Evolutionary conservation across 2,113 vertebrate species (phyloP).

Genomic region (Tragelaphus imberbis): DNA sequence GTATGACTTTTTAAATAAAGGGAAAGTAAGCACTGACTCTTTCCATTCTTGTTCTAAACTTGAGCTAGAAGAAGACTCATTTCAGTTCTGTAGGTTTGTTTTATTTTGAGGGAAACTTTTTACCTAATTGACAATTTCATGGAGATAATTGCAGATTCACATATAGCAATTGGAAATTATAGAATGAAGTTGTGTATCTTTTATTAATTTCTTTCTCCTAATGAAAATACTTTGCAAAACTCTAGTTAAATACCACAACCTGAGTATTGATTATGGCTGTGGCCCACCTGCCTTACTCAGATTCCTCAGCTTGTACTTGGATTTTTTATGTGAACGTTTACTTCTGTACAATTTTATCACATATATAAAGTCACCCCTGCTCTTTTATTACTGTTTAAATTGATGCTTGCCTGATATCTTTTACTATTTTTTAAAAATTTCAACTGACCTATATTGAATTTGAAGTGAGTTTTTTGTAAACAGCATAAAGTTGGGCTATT

Average conservation of each 20-base stretch:
- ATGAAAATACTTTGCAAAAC: not conserved
- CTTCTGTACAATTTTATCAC: not conserved
- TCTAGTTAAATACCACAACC: not conserved
- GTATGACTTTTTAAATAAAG: not conserved
- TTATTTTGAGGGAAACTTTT: not conserved
- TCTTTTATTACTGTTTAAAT: not conserved
- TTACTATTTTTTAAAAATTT: not conserved
- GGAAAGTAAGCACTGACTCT: not conserved
- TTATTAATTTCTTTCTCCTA: not conserved
- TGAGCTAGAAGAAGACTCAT: not conserved
- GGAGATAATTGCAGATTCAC: not conserved
- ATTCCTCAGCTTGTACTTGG: not conserved
- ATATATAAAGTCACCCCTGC: not conserved
- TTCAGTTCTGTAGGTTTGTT: not conserved
- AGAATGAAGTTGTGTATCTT: not conserved
- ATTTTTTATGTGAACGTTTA: not conserved
- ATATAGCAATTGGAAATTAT: not conserved
- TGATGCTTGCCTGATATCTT: not conserved
- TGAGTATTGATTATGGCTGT: not conserved
- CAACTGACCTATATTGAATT: not conserved
- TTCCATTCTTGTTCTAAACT: not conserved
- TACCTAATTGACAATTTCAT: not conserved
- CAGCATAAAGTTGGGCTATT: not conserved
- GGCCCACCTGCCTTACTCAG: not conserved
- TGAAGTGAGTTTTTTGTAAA: not conserved